Base-by-base conservation (phyloP, 2,797 vertebrate species). In the Alosa sapidissima region DNA sequence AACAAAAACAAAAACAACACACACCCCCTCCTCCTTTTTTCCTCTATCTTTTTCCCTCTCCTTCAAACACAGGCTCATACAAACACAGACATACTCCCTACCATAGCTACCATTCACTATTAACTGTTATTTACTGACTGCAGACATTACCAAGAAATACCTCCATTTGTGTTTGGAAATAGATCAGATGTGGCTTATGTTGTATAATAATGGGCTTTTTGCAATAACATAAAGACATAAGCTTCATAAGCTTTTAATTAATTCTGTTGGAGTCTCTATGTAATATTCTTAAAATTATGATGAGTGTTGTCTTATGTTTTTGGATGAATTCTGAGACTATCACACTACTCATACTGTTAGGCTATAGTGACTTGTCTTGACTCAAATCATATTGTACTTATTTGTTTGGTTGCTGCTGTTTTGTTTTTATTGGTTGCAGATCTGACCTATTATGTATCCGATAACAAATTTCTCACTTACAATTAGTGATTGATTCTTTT, bases 1-100 rank as follows among this genome's bases (percentile, higher is more conserved):
- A 93, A 94, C 93, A 94, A 94, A 93, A 90, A 89, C 85, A 91
- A 89, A 93, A 93, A 93, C 92, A 93, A 84, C 72, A n/a, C 36
- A 19, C 28, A 81, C 28, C n/a, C 83, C 11, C 54, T 51, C 41
- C 55, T 28, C 24, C 5, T 21, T 47, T 84, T n/a, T 60, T 62
- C 52, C 82, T 86, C 60, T 82, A 58, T 86, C 5, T 24, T 36
- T 81, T 55, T 19, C 68, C 16, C 65, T 81, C 60, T 72, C 45
- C 48, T 54, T 45, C 62, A 14, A 81, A 82, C 86, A 78, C 78
- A 89, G 24, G 81, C 85, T 78, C 84, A 78, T 81, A 36, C 52
- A 84, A 81, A n/a, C 49, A 81, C 78, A 49, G 78, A 85, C 47
- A 81, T 60, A 48, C 84, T 82, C 84, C 33, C 84, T 48, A 41